Conservation (phyloP, 2,888 invertebrate species). For the Nezara viridula region DNA sequence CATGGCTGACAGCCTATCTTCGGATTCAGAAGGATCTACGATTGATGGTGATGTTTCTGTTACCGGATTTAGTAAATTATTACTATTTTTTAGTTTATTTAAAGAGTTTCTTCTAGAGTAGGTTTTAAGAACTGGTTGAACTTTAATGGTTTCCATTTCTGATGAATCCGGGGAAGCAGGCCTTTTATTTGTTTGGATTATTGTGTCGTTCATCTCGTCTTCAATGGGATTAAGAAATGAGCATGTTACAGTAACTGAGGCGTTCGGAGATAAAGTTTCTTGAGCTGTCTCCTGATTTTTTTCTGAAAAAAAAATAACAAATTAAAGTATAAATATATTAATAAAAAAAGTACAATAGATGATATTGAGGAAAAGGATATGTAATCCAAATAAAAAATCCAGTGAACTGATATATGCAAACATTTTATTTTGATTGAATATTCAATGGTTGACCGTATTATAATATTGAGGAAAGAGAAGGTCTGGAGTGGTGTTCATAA, state of each 20-base stretch:
- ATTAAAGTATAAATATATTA: no score
- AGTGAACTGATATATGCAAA: no score
- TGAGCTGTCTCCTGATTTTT: background rate
- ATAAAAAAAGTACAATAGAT: no score
- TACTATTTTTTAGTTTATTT: slow-evolving; percentile 13
- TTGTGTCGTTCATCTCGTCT: background rate
- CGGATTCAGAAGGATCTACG: background rate
- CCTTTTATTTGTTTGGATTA: background rate
- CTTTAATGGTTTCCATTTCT: background rate
- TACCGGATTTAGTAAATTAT: background rate
- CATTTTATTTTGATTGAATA: no score
- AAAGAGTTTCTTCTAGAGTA: background rate
- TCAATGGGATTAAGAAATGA: background rate
- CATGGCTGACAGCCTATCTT: background rate
- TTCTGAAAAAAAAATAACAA: background rate
- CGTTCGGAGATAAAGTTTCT: background rate
- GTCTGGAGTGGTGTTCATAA: no score
- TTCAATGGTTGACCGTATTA: no score
- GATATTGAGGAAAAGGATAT: no score
- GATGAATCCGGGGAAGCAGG: background rate
- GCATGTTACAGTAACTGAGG: background rate
- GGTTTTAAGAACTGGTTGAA: background rate
- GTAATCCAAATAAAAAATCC: no score
- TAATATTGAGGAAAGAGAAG: no score
- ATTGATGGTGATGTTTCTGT: background rate